phyloP scores from a whole-genome alignment of 2,113 vertebrate species.

The Maccullochella peelii region DNA sequence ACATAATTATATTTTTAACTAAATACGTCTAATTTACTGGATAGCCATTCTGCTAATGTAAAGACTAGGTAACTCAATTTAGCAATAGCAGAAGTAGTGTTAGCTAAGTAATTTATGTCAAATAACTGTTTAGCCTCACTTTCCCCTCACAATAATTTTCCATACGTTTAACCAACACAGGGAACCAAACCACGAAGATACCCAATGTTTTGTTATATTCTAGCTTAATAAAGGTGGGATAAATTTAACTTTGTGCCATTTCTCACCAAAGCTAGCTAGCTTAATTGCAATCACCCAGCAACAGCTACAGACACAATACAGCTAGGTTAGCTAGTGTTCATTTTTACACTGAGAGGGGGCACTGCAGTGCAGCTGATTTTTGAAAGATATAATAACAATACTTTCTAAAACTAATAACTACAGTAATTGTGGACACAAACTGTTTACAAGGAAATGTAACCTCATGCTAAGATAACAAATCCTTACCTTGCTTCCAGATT shows the following conservation, averaged over 20 bases:
- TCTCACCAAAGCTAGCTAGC: slow-evolving; percentile 26
- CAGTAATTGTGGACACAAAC: not conserved
- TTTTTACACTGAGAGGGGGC: not conserved
- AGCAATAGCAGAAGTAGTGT: not conserved
- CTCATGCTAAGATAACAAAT: not conserved
- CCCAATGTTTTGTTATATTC: not conserved
- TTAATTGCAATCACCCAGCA: not conserved
- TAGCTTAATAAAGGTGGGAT: not conserved
- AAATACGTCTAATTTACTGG: no score
- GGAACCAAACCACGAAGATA: not conserved
- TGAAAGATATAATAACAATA: not conserved
- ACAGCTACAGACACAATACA: not conserved
- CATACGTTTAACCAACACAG: not conserved
- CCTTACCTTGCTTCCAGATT: slow-evolving; percentile 36
- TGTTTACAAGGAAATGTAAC: not conserved
- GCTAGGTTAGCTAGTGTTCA: not conserved
- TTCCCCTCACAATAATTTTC: not conserved
- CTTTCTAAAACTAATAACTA: not conserved
- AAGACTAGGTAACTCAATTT: not conserved
- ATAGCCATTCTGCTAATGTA: not conserved
- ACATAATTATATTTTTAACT: not conserved
- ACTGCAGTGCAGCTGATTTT: not conserved
- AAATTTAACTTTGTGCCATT: not conserved
- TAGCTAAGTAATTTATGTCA: not conserved
- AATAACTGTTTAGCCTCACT: not conserved